Evolutionary conservation across 2,113 vertebrate species (phyloP).

Genomic region (Argyrosomus japonicus): DNA sequence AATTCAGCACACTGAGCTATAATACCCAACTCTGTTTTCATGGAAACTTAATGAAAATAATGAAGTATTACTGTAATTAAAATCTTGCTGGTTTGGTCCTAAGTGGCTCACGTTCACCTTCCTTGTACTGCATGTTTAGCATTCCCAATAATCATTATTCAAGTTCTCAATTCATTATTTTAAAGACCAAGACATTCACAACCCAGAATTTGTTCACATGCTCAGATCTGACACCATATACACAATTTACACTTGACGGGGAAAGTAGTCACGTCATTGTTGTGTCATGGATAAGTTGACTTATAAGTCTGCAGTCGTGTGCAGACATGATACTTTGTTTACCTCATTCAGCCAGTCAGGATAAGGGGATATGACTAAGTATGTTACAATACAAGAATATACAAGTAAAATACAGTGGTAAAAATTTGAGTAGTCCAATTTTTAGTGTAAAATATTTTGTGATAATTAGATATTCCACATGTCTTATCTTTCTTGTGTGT

Average conservation of each 20-base stretch:
- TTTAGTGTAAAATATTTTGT: neutral
- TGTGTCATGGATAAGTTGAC: slow-evolving; percentile 23
- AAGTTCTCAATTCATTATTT: neutral
- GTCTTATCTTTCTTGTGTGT: neutral
- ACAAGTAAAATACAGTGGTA: neutral
- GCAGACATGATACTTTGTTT: slow-evolving; percentile 30
- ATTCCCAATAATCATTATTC: neutral
- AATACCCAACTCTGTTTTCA: neutral
- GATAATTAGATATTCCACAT: neutral
- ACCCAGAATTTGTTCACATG: neutral
- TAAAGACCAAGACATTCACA: neutral
- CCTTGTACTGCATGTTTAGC: no score
- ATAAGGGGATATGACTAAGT: neutral
- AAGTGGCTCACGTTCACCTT: neutral
- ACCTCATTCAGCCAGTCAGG: neutral
- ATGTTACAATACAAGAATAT: neutral
- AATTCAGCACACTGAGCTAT: neutral
- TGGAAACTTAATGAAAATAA: neutral
- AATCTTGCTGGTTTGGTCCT: neutral
- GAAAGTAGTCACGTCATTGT: neutral
- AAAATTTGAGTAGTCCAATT: neutral
- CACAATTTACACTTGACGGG: neutral
- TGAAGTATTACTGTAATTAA: neutral
- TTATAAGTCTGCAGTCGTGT: slow-evolving; percentile 52
- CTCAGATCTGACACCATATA: neutral